These are phyloP conservation scores for Loxodonta africana DNA, from an alignment of 2,113 vertebrate genomes.

Conservation along the genomic window DNA sequence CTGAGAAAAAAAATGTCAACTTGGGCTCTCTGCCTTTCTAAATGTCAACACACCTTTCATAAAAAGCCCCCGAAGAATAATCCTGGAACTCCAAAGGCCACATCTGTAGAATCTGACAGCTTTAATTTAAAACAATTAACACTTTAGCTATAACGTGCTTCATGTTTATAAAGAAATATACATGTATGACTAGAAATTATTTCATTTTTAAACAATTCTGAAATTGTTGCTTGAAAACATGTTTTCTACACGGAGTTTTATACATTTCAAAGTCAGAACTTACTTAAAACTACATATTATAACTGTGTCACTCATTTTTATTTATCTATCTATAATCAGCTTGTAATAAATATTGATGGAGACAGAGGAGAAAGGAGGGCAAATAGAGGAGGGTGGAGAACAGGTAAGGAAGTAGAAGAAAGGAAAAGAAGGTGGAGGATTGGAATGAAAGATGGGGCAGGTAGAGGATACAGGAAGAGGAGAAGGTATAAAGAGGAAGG, in stretches of 20 bases:
- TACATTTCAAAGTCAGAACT: not conserved
- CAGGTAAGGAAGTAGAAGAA: not conserved
- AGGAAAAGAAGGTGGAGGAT: no score
- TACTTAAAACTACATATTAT: conserved; percentile 11
- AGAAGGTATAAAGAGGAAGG: not conserved
- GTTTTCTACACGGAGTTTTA: not conserved
- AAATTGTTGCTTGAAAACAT: not conserved
- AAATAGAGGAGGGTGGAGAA: not conserved
- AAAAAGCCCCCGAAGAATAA: conserved; percentile 44
- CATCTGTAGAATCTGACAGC: conserved; percentile 34
- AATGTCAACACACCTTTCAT: conserved; percentile 64
- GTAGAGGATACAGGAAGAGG: not conserved
- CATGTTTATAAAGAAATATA: conserved; percentile 13
- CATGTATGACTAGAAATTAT: not conserved
- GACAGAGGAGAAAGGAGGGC: not conserved
- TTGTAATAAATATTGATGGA: conserved; percentile 34
- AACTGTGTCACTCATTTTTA: not conserved
- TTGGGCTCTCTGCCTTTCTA: conserved; percentile 50
- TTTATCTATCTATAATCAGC: not conserved
- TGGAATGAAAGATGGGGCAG: not conserved
- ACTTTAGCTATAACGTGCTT: not conserved
- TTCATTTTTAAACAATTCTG: conserved; percentile 12
- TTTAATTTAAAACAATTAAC: conserved; percentile 53
- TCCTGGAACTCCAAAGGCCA: conserved; percentile 57
- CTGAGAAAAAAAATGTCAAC: conserved; percentile 65